Conservation (phyloP, 2,797 vertebrate species). For the Enteromius unitaeniatus region DNA sequence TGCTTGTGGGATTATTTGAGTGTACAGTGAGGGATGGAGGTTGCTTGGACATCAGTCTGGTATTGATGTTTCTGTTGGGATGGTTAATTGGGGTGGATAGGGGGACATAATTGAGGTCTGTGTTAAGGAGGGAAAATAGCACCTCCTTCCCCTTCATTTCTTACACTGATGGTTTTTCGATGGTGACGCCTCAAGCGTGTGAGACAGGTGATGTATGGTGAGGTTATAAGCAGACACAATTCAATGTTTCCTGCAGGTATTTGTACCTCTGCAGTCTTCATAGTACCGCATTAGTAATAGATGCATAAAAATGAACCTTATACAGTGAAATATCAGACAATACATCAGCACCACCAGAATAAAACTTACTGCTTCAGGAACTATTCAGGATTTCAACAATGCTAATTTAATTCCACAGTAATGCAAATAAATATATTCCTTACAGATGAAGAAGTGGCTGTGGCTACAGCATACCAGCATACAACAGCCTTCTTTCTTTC, state of each 20-base stretch:
- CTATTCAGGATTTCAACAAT: neutral
- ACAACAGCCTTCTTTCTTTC: too few species aligned
- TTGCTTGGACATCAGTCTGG: slow-evolving; percentile 73
- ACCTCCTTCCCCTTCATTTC: slow-evolving; percentile 66
- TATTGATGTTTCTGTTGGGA: slow-evolving; percentile 77
- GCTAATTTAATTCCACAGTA: neutral
- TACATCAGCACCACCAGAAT: neutral
- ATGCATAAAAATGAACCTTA: slow-evolving; percentile 10
- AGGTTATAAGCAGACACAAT: slow-evolving; percentile 26
- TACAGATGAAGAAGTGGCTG: neutral
- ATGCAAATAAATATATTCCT: neutral
- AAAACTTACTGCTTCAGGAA: neutral
- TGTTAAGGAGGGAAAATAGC: slow-evolving; percentile 62
- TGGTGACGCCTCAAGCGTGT: slow-evolving; percentile 66
- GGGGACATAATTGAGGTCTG: slow-evolving; percentile 66
- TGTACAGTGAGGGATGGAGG: slow-evolving; percentile 70
- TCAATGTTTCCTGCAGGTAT: slow-evolving; percentile 31
- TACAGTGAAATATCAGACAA: neutral
- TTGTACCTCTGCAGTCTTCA: neutral
- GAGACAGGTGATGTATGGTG: slow-evolving; percentile 64
- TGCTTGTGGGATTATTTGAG: slow-evolving; percentile 48
- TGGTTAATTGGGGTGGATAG: slow-evolving; percentile 81
- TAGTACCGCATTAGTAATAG: neutral
- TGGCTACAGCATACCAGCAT: neutral
- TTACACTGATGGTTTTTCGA: slow-evolving; percentile 70